Evolutionary conservation across 1,140 invertebrate genomes (phyloP).

Genomic region (Sycophaga agraensis): DNA sequence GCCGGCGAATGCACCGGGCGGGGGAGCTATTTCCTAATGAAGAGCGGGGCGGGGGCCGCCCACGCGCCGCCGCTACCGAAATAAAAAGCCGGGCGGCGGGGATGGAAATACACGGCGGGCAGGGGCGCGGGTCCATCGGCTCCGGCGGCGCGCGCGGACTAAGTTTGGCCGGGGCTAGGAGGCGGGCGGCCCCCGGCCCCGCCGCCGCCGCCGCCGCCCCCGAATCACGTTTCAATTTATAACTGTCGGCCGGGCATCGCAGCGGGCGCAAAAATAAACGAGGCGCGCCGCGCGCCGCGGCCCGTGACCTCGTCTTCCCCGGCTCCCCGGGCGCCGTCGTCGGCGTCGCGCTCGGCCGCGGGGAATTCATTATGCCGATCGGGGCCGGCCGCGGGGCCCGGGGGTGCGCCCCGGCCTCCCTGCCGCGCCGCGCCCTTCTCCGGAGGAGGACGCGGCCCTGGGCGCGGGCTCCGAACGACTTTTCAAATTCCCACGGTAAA

Average conservation of each 20-base stretch:
- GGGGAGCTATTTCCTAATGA: no score
- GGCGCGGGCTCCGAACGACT: constrained; percentile 35
- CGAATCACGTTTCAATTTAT: constrained; percentile 46
- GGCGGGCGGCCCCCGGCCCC: neutral
- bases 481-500: constrained; percentile 52
- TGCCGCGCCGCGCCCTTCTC: no score
- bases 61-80: neutral
- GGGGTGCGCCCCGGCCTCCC: neutral
- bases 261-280: constrained; percentile 43
- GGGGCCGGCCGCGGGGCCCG: neutral
- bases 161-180: no score
- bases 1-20: no score
- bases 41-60: neutral
- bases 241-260: constrained; percentile 36
- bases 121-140: no score
- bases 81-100: neutral
- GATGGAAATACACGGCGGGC: constrained; percentile 7
- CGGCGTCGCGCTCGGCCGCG: no score
- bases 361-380: neutral
- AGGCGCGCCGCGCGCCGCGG: neutral
- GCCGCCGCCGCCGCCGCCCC: constrained; percentile 32
- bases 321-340: no score
- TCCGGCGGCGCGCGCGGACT: no score
- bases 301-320: constrained; percentile 30
- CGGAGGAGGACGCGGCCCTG: constrained; percentile 1